Conservation (phyloP, 2,888 invertebrate species). For the Catocala sponsa region DNA sequence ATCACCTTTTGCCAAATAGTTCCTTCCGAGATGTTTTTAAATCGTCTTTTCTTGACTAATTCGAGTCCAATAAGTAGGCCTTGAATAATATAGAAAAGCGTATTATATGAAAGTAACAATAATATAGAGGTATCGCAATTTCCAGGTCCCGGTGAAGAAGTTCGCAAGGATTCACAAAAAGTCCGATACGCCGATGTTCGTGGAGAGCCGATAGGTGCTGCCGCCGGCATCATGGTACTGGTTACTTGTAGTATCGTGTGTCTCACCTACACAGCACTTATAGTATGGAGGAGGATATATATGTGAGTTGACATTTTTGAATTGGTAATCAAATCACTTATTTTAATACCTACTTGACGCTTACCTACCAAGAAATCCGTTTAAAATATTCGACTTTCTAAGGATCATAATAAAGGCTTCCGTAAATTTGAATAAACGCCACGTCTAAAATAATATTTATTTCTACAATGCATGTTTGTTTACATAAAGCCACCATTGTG, state of each 20-base stretch:
- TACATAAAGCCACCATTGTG: slow-evolving; percentile 61
- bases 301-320: slow-evolving; percentile 64
- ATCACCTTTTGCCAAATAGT: slow-evolving; percentile 8
- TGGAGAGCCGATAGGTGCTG: slow-evolving; percentile 72
- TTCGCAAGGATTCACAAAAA: slow-evolving; percentile 69
- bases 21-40: too few relatives aligned
- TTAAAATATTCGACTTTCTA: not conserved
- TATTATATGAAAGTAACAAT: not conserved
- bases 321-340: not conserved
- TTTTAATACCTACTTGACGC: not conserved
- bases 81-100: too few relatives aligned
- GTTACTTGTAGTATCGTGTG: slow-evolving; percentile 78
- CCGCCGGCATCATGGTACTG: slow-evolving; percentile 80
- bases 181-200: slow-evolving; percentile 53
- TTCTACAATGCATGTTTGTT: slow-evolving; percentile 32
- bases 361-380: not conserved
- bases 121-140: slow-evolving; percentile 10
- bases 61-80: too few relatives aligned
- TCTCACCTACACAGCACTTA: slow-evolving; percentile 75
- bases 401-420: slow-evolving; percentile 1
- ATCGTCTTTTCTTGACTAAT: too few relatives aligned
- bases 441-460: slow-evolving; percentile 30
- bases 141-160: slow-evolving; percentile 60
- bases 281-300: slow-evolving; percentile 81
- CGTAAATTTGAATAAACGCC: slow-evolving; percentile 25